Conservation (phyloP, 2,113 vertebrate species). For the Nyctereutes procyonoides region DNA sequence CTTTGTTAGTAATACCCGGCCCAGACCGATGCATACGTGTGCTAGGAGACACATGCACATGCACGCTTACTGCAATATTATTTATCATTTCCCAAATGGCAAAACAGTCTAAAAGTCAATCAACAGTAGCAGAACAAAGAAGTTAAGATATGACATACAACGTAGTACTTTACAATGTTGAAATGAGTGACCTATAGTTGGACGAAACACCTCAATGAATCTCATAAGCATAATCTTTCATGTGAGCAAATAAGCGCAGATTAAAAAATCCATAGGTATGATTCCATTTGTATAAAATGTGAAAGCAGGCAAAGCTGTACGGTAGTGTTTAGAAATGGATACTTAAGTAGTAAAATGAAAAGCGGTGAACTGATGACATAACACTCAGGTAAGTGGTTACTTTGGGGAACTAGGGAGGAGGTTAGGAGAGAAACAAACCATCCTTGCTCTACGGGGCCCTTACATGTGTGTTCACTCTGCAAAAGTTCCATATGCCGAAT, state of each 20-base stretch:
- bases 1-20: not conserved
- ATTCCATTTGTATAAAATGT: not conserved
- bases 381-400: not conserved
- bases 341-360: not conserved
- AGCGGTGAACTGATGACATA: not conserved
- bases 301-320: not conserved
- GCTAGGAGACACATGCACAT: fast-evolving
- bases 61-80: not conserved
- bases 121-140: not conserved
- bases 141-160: not conserved
- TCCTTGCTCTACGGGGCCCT: not conserved
- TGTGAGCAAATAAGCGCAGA: not conserved
- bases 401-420: not conserved
- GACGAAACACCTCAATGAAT: not conserved
- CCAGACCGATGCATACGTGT: not conserved
- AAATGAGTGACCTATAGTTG: not conserved
- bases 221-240: not conserved
- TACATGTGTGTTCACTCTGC: not conserved
- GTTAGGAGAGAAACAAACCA: not conserved
- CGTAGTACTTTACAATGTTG: not conserved
- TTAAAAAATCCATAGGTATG: not conserved
- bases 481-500: not conserved
- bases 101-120: not conserved
- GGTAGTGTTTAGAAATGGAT: not conserved
- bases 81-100: not conserved